Evolutionary conservation across 2,888 invertebrate genomes (phyloP).

Genomic region (Leucozona laternaria): DNA sequence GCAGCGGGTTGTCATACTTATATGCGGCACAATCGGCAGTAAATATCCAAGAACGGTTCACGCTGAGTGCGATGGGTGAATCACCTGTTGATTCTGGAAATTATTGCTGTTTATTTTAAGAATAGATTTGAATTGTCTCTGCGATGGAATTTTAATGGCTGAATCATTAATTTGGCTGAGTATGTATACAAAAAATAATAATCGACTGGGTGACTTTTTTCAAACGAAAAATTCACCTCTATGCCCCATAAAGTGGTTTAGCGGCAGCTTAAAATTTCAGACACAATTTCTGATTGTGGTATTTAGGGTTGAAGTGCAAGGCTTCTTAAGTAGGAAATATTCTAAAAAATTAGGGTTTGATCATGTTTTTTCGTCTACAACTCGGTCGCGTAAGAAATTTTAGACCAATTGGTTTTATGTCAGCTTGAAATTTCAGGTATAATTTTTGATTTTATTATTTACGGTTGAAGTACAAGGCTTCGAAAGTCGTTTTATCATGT

Average conservation of each 20-base stretch:
- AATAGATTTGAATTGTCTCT: slow-evolving; percentile 48
- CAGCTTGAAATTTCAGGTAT: too few species aligned
- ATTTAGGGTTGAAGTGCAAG: too few species aligned
- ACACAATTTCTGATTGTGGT: too few species aligned
- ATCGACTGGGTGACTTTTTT: neutral
- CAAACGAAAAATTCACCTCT: neutral
- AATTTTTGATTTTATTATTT: too few species aligned
- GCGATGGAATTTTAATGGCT: slow-evolving; percentile 40
- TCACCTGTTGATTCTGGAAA: slow-evolving; percentile 71
- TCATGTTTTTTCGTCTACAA: too few species aligned
- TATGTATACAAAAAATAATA: slow-evolving; percentile 18
- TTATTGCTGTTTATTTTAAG: slow-evolving; percentile 11
- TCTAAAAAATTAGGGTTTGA: too few species aligned
- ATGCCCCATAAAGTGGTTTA: neutral
- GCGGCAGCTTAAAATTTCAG: neutral
- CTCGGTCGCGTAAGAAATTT: too few species aligned
- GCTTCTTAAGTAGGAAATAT: too few species aligned
- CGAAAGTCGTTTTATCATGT: too few species aligned
- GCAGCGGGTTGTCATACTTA: neutral
- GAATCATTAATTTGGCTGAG: slow-evolving; percentile 51
- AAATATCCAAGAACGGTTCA: slow-evolving; percentile 21
- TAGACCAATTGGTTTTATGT: too few species aligned
- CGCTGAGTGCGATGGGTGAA: slow-evolving; percentile 44
- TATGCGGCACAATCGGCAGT: neutral
- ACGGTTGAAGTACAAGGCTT: too few species aligned